Percentiles rank a stretch among this genome's conserved stretches.
Conservation (phyloP, 64 coral and sea anemone species). For the Hydrozoanthus tunicans region DNA sequence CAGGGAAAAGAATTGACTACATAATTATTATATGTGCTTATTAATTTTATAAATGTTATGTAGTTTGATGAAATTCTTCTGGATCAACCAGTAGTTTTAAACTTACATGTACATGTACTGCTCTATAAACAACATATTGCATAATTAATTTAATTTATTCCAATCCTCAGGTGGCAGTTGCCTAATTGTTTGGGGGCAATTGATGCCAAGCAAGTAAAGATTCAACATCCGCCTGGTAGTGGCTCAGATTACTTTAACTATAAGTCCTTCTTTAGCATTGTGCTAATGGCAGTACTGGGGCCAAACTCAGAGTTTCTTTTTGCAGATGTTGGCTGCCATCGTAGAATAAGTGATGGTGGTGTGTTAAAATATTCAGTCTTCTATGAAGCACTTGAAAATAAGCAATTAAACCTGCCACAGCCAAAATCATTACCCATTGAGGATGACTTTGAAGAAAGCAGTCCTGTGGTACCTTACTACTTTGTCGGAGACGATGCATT, state of each 20-base stretch:
- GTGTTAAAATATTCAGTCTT: slow-evolving; percentile 50
- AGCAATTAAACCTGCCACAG: neutral
- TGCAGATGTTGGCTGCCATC: slow-evolving; percentile 79
- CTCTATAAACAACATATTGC: too few species aligned
- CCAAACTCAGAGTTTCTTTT: slow-evolving; percentile 65
- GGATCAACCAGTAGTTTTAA: too few species aligned
- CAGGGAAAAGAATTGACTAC: too few species aligned
- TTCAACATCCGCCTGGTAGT: slow-evolving; percentile 42
- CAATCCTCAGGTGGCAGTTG: slow-evolving; percentile 45
- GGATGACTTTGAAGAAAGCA: slow-evolving; percentile 6
- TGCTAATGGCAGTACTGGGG: slow-evolving; percentile 65
- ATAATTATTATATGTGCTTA: too few species aligned
- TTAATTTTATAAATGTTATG: too few species aligned
- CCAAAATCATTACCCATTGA: slow-evolving; percentile 15
- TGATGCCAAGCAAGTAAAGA: slow-evolving; percentile 51
- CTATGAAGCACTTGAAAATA: slow-evolving; percentile 35
- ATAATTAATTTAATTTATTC: too few species aligned
- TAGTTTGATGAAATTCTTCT: too few species aligned
- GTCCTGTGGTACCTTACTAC: neutral
- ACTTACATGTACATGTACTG: too few species aligned
- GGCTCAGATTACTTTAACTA: slow-evolving; percentile 63
- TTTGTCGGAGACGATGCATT: slow-evolving; percentile 42
- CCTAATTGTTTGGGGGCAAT: slow-evolving; percentile 59
- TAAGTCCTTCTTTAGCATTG: slow-evolving; percentile 72
- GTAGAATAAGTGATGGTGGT: slow-evolving; percentile 73